Base-by-base conservation (phyloP, 2,888 invertebrate genomes). In the Rotaria magnacalcarata region DNA sequence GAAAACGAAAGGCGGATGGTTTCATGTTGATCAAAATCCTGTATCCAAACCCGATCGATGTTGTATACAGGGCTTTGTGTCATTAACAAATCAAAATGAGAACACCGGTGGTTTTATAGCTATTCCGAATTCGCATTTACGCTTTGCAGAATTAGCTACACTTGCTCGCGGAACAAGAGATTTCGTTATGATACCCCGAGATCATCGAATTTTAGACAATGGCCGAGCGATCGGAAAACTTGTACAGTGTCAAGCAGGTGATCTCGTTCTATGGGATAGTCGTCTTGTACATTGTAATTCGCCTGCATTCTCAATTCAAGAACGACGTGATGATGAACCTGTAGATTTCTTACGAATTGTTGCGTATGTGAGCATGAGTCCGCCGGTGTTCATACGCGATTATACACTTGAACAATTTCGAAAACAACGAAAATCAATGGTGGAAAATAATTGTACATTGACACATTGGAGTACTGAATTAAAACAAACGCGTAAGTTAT, bases 241-340 rank as follows among this genome's bases (percentile, higher is more conserved):
- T n/a, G 16, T 80, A 11, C 43, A 80, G 8, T 80, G 80, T 47
- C 43, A 47, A 47, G 80, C 47, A 10, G 80, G 80, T 47, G 80
- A 80, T 80, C 80, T 80, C 19, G 80, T 80, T 24, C 10, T 80
- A 47, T 80, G 80, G 80, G 80, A 80, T 47, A 80, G 80, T n/a
- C 80, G 80, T 80, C 21, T 47, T 4, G n/a, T 80, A 24, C 80
- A 80, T 80, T 80, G 80, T n/a, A 80, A 80, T 47, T n/a, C 80
- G 14, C 80, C 80, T 19, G 80, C 80, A 47, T 80, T 80, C n/a
- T 8, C 21, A 14, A 34, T 10, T 67, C 16, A 34, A 16, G 67
- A 67, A 41, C 11, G 5, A 34, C 6, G 5, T 19, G 5, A 11
- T n/a, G 14, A 47, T n/a, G 24, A 80, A 47, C 43, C 43, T 1